Percentiles rank a stretch among this genome's conserved stretches.
Conservation (phyloP, 2,888 invertebrate species). For the Polymixis flavicincta region DNA sequence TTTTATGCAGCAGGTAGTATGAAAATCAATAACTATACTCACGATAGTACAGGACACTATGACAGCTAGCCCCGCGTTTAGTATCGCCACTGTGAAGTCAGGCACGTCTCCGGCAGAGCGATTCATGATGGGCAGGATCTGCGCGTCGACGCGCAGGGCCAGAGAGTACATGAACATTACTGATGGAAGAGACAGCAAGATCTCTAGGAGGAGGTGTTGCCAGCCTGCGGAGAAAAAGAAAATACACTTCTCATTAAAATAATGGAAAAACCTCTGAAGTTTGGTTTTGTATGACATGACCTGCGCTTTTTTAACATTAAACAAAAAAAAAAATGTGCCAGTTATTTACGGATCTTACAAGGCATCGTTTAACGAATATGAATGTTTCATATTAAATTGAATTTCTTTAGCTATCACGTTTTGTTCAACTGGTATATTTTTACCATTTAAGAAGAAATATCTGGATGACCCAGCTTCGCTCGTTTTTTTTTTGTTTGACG, state of each 20-base stretch:
- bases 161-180: conserved; percentile 73
- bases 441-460: too few relatives aligned
- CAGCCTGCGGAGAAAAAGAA: conserved; percentile 71
- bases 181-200: conserved; percentile 71
- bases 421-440: too few relatives aligned
- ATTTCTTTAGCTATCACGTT: too few relatives aligned
- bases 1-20: neutral
- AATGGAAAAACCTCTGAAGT: too few relatives aligned
- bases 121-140: conserved; percentile 81
- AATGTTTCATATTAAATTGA: too few relatives aligned
- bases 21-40: neutral
- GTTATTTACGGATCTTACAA: too few relatives aligned
- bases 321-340: too few relatives aligned
- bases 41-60: conserved; percentile 73
- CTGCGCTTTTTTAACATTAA: too few relatives aligned
- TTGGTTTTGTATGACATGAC: too few relatives aligned
- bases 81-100: conserved; percentile 73
- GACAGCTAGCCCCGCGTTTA: conserved; percentile 74
- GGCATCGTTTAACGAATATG: too few relatives aligned
- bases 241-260: neutral
- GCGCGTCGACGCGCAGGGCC: conserved; percentile 74
- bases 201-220: conserved; percentile 80
- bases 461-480: too few relatives aligned
- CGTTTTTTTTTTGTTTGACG: too few relatives aligned
- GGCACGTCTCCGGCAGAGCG: conserved; percentile 73